Evolutionary conservation across 2,888 invertebrate genomes (phyloP).

Genomic region (Beris chalybata): DNA sequence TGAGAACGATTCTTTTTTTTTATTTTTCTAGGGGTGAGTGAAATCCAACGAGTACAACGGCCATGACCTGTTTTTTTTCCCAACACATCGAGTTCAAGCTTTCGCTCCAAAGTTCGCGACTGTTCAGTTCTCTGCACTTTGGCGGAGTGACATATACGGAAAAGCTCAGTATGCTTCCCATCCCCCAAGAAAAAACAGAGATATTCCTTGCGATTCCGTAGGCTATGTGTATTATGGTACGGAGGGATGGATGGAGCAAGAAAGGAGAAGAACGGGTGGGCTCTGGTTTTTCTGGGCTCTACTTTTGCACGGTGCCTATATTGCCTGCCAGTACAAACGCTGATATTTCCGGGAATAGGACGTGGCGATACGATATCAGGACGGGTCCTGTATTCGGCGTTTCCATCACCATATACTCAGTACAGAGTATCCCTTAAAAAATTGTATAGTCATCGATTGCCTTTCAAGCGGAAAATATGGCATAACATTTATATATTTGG

Average conservation of each 20-base stretch:
- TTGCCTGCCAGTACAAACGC: constrained; percentile 41
- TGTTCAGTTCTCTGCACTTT: constrained; percentile 11
- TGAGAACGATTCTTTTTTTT: too few species aligned
- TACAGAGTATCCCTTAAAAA: too few species aligned
- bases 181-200: neutral
- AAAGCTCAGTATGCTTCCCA: constrained; percentile 19
- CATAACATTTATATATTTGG: too few species aligned
- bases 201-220: constrained; percentile 23
- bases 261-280: neutral
- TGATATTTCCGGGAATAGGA: constrained; percentile 43
- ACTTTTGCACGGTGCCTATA: constrained; percentile 24
- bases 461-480: too few species aligned
- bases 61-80: constrained; percentile 52
- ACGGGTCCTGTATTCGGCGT: too few species aligned
- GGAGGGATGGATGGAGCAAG: constrained; percentile 7
- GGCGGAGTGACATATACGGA: constrained; percentile 13
- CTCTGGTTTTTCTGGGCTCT: constrained; percentile 23
- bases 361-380: neutral
- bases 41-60: constrained; percentile 49
- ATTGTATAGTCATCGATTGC: too few species aligned
- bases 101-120: constrained; percentile 29
- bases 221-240: constrained; percentile 15
- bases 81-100: constrained; percentile 33
- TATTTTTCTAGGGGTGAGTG: constrained; percentile 20
- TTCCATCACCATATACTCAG: too few species aligned